phyloP scores from a whole-genome alignment of 2,888 invertebrate genomes.

The Erebia ligea region DNA sequence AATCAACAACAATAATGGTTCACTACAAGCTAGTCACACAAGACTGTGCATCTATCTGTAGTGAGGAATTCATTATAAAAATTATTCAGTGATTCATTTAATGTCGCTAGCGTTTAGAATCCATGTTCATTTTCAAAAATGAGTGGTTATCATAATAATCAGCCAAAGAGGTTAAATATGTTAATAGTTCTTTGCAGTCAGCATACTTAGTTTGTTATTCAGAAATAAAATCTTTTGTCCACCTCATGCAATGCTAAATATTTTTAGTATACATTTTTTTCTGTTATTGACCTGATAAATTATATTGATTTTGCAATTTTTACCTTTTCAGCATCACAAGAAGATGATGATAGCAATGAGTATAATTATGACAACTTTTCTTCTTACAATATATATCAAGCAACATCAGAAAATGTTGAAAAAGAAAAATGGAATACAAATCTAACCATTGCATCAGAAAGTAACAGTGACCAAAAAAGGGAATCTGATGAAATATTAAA shows the following conservation, averaged over 20 bases:
- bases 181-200: too few relatives aligned
- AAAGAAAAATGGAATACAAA: constrained; percentile 40
- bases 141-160: too few relatives aligned
- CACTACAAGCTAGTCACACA: too few relatives aligned
- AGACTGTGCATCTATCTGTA: too few relatives aligned
- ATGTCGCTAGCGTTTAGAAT: neutral
- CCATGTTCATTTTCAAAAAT: too few relatives aligned
- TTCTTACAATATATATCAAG: constrained; percentile 57
- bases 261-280: neutral
- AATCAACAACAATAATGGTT: too few relatives aligned
- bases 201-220: too few relatives aligned
- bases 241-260: neutral
- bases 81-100: neutral
- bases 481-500: constrained; percentile 41
- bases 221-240: too few relatives aligned
- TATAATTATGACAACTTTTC: constrained; percentile 68
- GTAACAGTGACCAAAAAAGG: constrained; percentile 40
- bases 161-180: too few relatives aligned
- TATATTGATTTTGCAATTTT: neutral
- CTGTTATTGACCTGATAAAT: neutral
- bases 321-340: constrained; percentile 67
- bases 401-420: constrained; percentile 41
- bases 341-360: constrained; percentile 63
- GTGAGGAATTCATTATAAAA: too few relatives aligned
- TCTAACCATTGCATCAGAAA: constrained; percentile 34